These are phyloP conservation scores for Sclerodermus sp. DNA, from an alignment of 2,888 invertebrate genomes.

Conservation along the genomic window DNA sequence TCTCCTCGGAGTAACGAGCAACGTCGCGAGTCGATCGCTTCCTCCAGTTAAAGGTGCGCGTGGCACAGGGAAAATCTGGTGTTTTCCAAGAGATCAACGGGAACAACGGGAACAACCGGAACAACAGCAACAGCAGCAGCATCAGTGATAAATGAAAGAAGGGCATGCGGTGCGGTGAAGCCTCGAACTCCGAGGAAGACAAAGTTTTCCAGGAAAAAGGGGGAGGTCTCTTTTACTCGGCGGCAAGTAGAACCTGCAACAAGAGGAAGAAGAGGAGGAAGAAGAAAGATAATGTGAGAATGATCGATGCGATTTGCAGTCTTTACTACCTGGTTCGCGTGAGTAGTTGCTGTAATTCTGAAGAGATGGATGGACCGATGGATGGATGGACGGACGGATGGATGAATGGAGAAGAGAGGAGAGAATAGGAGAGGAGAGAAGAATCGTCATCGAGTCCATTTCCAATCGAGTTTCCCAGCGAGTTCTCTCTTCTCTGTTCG, in stretches of 20 bases:
- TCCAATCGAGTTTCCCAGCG: not conserved
- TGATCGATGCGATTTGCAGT: conserved; percentile 22
- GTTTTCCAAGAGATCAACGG: conserved; percentile 9
- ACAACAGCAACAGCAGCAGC: not conserved
- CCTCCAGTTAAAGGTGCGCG: no score
- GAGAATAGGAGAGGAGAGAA: not conserved
- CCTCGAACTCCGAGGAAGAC: not conserved
- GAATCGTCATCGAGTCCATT: no score
- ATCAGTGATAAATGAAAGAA: not conserved
- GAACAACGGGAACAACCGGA: not conserved
- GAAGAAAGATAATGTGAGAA: conserved; percentile 6
- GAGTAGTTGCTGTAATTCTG: no score
- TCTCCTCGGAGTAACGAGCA: no score
- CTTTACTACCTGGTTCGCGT: conserved; percentile 24
- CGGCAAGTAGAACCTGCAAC: not conserved
- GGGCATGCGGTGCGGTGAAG: not conserved
- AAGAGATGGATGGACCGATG: no score
- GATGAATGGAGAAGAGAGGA: no score
- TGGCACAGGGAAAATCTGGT: no score
- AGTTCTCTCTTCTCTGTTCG: not conserved
- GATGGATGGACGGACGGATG: no score
- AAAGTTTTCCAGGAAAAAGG: no score
- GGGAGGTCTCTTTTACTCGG: no score
- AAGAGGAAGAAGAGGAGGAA: not conserved
- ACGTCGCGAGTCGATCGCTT: no score